A percentile compares a stretch with the other conserved stretches of the same genome.
Conservation (phyloP, 2,797 vertebrate species). For the Spinus olivaceus region DNA sequence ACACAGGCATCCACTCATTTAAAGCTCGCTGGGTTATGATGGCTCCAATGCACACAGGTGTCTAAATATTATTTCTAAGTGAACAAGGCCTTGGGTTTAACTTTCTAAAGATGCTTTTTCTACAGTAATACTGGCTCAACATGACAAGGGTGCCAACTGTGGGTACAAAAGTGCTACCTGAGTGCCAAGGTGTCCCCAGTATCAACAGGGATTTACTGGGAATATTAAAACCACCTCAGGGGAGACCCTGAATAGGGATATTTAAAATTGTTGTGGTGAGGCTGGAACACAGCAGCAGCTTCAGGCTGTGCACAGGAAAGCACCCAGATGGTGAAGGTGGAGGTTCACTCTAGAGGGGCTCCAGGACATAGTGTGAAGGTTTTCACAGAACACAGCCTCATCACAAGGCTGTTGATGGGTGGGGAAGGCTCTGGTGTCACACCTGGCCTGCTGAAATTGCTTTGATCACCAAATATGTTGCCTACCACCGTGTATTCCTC, state of each 20-base stretch:
- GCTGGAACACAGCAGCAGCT: neutral
- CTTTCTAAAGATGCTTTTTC: neutral
- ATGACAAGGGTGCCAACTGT: neutral
- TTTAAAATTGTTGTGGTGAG: neutral
- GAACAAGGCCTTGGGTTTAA: neutral
- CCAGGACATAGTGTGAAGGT: neutral
- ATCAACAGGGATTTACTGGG: neutral
- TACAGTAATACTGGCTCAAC: neutral
- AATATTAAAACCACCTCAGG: neutral
- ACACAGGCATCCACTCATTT: neutral
- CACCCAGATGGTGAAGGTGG: neutral
- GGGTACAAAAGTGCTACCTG: neutral
- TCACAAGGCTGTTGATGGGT: rapidly evolving
- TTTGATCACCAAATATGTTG: neutral
- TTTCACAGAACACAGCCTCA: neutral
- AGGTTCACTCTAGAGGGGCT: neutral
- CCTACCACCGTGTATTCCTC: rapidly evolving
- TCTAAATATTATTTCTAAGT: neutral
- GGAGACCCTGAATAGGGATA: neutral
- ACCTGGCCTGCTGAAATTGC: neutral
- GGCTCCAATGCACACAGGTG: neutral
- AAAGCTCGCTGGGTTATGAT: rapidly evolving
- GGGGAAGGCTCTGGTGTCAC: neutral
- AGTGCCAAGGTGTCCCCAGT: neutral
- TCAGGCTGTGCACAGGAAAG: neutral